Conservation (phyloP, 2,113 vertebrate genomes). For the Nycticebus coucang region DNA sequence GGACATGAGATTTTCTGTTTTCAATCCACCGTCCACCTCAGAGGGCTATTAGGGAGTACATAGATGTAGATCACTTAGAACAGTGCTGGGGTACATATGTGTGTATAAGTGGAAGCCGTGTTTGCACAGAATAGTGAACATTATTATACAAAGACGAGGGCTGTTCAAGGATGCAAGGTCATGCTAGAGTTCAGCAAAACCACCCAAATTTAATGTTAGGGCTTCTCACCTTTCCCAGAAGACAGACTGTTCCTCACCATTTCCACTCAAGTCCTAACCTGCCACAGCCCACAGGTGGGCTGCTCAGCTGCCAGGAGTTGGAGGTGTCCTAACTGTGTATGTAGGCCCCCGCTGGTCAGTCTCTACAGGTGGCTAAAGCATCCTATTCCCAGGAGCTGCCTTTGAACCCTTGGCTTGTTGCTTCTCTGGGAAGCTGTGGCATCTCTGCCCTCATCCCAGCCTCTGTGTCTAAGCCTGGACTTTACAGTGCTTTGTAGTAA, state of each 20-base stretch:
- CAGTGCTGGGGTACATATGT: accelerated
- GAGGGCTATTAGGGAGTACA: background rate
- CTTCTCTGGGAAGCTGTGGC: no score
- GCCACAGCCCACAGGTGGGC: background rate
- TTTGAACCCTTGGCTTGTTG: no score
- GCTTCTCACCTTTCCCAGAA: background rate
- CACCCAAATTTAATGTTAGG: background rate
- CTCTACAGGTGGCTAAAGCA: no score
- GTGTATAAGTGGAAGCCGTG: accelerated
- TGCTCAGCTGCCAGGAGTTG: background rate
- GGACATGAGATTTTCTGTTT: accelerated
- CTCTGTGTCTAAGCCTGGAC: no score
- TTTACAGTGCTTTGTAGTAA: no score
- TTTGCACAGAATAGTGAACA: background rate
- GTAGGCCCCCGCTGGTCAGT: no score
- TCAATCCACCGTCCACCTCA: no score
- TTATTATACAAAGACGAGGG: background rate
- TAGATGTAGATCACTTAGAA: background rate
- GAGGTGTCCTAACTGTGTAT: background rate
- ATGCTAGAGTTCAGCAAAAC: accelerated
- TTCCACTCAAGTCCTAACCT: background rate
- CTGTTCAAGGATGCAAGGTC: background rate
- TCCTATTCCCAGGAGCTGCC: no score
- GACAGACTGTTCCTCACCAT: background rate
- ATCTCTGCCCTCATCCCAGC: no score